Conservation (phyloP, 23 tunicate genomes). For the Styela plicata region DNA sequence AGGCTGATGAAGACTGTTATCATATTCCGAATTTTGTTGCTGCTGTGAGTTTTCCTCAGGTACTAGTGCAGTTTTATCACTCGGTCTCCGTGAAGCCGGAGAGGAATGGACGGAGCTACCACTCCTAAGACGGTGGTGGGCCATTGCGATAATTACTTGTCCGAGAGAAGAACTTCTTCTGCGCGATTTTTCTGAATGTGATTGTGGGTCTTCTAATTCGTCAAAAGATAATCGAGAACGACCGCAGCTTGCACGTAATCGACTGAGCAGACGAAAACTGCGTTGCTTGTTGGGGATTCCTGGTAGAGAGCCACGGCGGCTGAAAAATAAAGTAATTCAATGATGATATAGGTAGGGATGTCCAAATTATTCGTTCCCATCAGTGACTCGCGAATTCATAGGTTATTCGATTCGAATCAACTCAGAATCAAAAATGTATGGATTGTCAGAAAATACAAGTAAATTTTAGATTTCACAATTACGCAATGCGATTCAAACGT, state of each 20-base stretch:
- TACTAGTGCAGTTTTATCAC: constrained; percentile 3
- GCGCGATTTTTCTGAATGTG: neutral
- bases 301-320: neutral
- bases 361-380: too few relatives aligned
- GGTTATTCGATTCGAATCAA: too few relatives aligned
- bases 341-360: too few relatives aligned
- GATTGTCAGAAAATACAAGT: too few relatives aligned
- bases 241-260: neutral
- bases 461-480: too few relatives aligned
- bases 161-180: constrained; percentile 16
- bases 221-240: neutral
- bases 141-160: neutral
- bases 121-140: constrained; percentile 8
- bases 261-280: neutral
- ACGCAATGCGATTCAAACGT: too few relatives aligned
- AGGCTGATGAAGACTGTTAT: constrained; percentile 48
- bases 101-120: neutral
- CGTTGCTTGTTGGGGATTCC: neutral
- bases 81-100: neutral
- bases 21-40: constrained; percentile 1
- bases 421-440: too few relatives aligned
- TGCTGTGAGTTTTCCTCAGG: neutral
- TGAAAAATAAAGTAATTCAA: neutral
- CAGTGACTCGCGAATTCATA: too few relatives aligned
- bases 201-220: neutral